Evolutionary conservation across 2,797 vertebrate genomes (phyloP).

Genomic region (Ciconia nigra): DNA sequence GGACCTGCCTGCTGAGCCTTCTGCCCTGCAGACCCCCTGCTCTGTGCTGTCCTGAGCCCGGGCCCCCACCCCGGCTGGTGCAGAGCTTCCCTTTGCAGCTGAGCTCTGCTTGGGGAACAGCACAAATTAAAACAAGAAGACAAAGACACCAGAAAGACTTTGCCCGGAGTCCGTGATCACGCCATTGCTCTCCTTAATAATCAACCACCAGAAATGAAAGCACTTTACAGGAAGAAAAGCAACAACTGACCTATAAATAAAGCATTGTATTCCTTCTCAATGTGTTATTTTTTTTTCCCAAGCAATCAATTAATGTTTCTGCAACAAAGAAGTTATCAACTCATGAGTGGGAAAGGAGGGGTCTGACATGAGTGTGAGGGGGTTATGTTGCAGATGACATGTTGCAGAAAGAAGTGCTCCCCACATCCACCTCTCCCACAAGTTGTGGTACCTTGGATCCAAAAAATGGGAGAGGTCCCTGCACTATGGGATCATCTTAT

Average conservation of each 20-base stretch:
- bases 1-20: neutral
- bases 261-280: neutral
- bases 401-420: neutral
- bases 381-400: neutral
- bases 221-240: neutral
- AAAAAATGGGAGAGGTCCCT: neutral
- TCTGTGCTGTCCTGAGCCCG: neutral
- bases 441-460: neutral
- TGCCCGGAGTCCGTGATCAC: neutral
- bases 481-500: neutral
- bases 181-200: neutral
- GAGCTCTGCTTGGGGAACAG: neutral
- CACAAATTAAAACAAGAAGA: neutral
- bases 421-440: neutral
- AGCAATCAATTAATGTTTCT: constrained; percentile 17
- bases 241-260: neutral
- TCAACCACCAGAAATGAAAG: neutral
- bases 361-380: neutral
- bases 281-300: neutral
- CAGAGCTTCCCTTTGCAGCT: neutral
- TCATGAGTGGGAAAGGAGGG: neutral
- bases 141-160: neutral
- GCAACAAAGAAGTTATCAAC: neutral
- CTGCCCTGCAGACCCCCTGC: neutral
- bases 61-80: neutral